Evolutionary conservation across 2,113 vertebrate species (phyloP).

Genomic region (Antennarius striatus): DNA sequence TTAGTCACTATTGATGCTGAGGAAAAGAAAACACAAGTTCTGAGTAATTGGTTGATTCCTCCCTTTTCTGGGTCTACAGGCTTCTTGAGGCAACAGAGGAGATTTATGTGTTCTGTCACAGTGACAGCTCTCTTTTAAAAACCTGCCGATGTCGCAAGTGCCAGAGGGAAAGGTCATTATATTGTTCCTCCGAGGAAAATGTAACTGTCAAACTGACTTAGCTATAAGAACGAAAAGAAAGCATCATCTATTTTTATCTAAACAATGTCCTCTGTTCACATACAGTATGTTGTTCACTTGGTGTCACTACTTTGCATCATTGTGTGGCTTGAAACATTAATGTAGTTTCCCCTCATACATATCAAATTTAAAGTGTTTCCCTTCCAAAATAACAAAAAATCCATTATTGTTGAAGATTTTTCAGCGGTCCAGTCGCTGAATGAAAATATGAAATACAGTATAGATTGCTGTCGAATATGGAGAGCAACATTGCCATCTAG

Average conservation of each 20-base stretch:
- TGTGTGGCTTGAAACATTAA: background rate
- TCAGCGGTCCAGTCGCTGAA: no score
- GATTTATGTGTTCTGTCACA: conserved; percentile 53
- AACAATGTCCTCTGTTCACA: conserved; percentile 8
- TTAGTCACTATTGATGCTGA: background rate
- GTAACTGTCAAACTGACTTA: conserved; percentile 59
- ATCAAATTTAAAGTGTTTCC: background rate
- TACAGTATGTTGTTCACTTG: background rate
- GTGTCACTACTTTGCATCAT: background rate
- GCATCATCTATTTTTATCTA: conserved; percentile 27
- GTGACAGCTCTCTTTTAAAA: conserved; percentile 38
- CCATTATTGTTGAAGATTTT: background rate
- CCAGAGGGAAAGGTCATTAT: conserved; percentile 66
- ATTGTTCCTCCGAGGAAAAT: conserved; percentile 64
- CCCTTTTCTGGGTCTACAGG: conserved; percentile 16
- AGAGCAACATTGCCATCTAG: conserved; percentile 11
- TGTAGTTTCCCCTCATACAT: background rate
- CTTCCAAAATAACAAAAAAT: background rate
- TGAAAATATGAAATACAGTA: no score
- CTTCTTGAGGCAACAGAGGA: conserved; percentile 15
- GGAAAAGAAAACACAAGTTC: background rate
- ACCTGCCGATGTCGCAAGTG: conserved; percentile 48
- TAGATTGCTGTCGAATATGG: no score
- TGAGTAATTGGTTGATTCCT: conserved; percentile 16
- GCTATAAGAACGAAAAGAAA: conserved; percentile 40